A percentile compares a stretch with the other conserved stretches of the same genome.
These are phyloP conservation scores for Hyaena hyaena DNA, from an alignment of 2,113 vertebrate species.

Conservation along the genomic window DNA sequence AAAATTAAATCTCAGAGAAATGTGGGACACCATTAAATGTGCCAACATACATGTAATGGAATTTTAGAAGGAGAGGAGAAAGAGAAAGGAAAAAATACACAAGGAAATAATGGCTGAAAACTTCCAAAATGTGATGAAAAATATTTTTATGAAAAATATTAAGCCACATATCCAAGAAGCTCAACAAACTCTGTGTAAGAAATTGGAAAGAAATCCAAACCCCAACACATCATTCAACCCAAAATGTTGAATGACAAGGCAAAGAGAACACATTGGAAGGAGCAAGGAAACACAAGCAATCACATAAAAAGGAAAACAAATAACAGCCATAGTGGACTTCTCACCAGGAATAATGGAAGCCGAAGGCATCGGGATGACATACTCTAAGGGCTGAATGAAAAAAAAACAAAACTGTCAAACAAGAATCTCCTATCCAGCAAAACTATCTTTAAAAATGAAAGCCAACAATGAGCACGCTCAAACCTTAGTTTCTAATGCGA, in stretches of 20 bases:
- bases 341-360: neutral
- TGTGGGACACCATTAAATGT: neutral
- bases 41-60: neutral
- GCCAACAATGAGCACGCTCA: neutral
- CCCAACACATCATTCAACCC: neutral
- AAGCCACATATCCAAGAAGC: neutral
- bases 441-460: conserved; percentile 15
- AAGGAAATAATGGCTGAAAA: neutral
- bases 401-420: neutral
- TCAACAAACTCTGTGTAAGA: neutral
- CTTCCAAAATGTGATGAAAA: neutral
- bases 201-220: neutral
- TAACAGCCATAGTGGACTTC: neutral
- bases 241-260: neutral
- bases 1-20: neutral
- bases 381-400: neutral
- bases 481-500: neutral
- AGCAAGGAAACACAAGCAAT: neutral
- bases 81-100: neutral
- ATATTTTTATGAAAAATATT: conserved; percentile 6
- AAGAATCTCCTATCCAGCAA: neutral
- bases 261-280: neutral
- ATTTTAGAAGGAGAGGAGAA: neutral
- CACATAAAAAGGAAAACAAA: neutral
- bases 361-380: neutral